phyloP scores from a whole-genome alignment of 2,797 vertebrate species.

The Premnoplex brunnescens region DNA sequence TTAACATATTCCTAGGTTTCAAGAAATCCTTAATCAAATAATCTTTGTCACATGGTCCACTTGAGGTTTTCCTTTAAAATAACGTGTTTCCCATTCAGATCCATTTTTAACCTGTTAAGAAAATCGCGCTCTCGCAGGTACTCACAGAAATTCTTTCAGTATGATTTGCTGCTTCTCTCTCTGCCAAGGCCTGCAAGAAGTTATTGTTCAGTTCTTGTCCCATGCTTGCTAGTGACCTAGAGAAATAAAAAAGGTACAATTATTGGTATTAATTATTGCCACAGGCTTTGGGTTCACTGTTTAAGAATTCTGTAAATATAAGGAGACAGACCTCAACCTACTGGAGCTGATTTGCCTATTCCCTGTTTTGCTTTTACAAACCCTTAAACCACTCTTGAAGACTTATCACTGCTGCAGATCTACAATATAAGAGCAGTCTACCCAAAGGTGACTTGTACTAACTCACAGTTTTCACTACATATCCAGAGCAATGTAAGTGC shows the following conservation, averaged over 20 bases:
- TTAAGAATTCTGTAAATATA: not conserved
- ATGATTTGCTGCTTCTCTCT: conserved; percentile 84
- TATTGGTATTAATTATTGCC: not conserved
- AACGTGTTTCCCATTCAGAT: fast-evolving
- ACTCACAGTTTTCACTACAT: fast-evolving
- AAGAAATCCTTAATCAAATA: not conserved
- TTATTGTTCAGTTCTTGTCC: conserved; percentile 85
- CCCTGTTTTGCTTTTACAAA: not conserved
- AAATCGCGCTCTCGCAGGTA: conserved; percentile 49
- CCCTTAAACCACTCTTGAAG: too few species aligned
- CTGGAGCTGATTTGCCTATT: fast-evolving
- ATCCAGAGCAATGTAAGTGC: fast-evolving
- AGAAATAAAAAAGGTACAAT: conserved; percentile 64
- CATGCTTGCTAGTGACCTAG: conserved; percentile 81
- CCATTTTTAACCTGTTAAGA: not conserved
- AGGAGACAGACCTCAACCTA: not conserved
- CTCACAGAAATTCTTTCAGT: conserved; percentile 86
- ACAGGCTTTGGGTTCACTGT: not conserved
- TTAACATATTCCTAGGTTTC: fast-evolving
- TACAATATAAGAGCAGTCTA: fast-evolving
- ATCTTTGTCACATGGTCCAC: not conserved
- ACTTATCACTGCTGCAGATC: not conserved
- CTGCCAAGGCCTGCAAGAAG: conserved; percentile 84
- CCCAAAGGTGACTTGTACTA: not conserved
- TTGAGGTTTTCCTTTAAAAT: not conserved